Conservation (phyloP, 2,113 vertebrate genomes). For the Oncorhynchus mykiss region DNA sequence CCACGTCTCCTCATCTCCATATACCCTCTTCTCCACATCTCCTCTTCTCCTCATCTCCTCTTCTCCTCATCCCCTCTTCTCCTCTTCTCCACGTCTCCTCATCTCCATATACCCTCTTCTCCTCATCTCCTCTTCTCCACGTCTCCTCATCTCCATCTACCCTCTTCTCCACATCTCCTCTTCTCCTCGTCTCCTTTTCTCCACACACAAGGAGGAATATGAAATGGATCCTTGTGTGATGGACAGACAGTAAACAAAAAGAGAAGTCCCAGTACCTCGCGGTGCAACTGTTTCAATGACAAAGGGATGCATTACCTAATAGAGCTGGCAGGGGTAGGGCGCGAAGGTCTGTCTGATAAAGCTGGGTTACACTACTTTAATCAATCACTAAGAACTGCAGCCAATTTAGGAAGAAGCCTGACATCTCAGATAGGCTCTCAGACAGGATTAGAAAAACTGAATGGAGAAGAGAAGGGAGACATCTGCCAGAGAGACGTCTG, state of each 20-base stretch:
- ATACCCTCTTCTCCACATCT: no score
- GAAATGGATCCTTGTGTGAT: constrained; percentile 41
- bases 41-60: no score
- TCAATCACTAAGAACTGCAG: constrained; percentile 75
- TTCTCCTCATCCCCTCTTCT: no score
- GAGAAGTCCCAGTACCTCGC: constrained; percentile 41
- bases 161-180: no score
- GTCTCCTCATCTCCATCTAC: no score
- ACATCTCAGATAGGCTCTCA: constrained; percentile 77
- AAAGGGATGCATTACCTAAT: constrained; percentile 80
- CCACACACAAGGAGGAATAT: not conserved
- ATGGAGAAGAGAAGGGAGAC: constrained; percentile 53
- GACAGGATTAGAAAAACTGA: constrained; percentile 74
- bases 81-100: no score
- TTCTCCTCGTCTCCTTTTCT: no score
- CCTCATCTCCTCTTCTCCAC: no score
- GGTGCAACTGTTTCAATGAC: constrained; percentile 53
- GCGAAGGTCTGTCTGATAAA: constrained; percentile 70
- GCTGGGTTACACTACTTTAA: constrained; percentile 76
- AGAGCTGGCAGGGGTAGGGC: constrained; percentile 73
- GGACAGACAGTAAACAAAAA: constrained; percentile 12
- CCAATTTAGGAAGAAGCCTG: constrained; percentile 75
- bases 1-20: no score
- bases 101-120: no score
- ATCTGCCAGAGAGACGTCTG: constrained; percentile 55